These are phyloP conservation scores for Eueremaeus valkanovi DNA, from an alignment of 2,888 invertebrate species.

Conservation along the genomic window DNA sequence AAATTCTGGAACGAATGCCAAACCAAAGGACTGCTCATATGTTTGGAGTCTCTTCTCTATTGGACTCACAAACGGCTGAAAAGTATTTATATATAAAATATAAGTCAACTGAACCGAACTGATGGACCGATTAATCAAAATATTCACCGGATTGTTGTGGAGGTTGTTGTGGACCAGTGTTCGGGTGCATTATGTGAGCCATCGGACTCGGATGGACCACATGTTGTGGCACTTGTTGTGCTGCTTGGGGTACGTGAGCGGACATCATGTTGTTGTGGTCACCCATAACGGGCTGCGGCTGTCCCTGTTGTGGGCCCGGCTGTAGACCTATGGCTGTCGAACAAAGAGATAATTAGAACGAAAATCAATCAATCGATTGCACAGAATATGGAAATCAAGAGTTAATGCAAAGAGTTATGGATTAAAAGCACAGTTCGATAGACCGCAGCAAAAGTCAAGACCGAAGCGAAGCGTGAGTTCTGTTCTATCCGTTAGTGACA, in stretches of 20 bases:
- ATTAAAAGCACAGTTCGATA: conserved; percentile 11
- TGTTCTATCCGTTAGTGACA: neutral
- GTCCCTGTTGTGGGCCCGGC: conserved; percentile 31
- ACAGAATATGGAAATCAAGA: neutral
- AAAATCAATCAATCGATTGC: neutral
- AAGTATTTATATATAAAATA: neutral
- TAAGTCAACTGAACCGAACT: neutral
- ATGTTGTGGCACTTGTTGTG: neutral
- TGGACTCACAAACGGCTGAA: conserved; percentile 24
- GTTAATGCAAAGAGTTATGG: neutral
- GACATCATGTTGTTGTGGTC: conserved; percentile 3
- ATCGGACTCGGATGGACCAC: neutral
- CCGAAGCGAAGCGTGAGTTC: conserved; percentile 3
- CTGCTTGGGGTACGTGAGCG: neutral
- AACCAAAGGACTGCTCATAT: conserved; percentile 18
- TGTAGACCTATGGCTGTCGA: conserved; percentile 18
- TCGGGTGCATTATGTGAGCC: conserved; percentile 3
- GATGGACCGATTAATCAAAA: too few species aligned
- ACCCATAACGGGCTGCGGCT: conserved; percentile 13
- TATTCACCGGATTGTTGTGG: neutral
- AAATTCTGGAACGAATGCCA: neutral
- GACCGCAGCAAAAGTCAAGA: conserved; percentile 33
- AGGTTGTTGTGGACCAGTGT: neutral
- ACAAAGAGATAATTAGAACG: too few species aligned
- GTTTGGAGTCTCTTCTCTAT: conserved; percentile 20